Percentiles rank a stretch among this genome's conserved stretches.
phyloP scores from a whole-genome alignment of 2,888 invertebrate species.

The Sympetrum striolatum region DNA sequence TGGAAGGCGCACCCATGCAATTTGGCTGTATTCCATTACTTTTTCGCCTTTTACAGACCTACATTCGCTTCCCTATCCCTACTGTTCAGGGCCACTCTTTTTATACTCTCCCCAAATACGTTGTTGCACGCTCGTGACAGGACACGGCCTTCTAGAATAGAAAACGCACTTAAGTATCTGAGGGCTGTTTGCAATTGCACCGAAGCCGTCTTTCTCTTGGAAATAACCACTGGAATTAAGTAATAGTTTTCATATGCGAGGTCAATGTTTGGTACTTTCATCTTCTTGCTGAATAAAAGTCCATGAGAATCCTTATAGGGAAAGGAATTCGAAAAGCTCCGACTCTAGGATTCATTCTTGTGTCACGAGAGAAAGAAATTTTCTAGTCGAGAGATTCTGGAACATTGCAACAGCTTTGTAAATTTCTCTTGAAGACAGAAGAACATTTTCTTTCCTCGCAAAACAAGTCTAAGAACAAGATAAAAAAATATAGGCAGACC shows the following conservation, averaged over 20 bases:
- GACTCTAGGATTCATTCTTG: neutral
- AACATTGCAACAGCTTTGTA: no score
- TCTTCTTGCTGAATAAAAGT: neutral
- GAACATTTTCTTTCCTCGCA: no score
- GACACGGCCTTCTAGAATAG: neutral
- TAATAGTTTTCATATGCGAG: neutral
- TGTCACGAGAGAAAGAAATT: no score
- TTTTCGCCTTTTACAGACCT: neutral
- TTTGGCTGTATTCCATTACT: slow-evolving; percentile 7
- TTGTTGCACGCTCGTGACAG: neutral
- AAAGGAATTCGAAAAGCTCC: neutral
- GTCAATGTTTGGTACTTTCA: neutral
- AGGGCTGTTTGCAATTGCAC: neutral
- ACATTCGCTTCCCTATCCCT: neutral
- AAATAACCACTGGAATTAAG: neutral
- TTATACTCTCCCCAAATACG: neutral
- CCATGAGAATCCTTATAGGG: neutral
- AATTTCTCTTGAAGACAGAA: no score
- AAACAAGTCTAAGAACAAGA: no score
- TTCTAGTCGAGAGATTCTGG: no score
- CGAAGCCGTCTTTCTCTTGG: neutral
- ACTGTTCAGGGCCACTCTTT: neutral
- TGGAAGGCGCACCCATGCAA: neutral
- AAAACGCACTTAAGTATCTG: neutral
- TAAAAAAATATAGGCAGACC: no score